phyloP scores from a whole-genome alignment of 2,888 invertebrate species.

The Harpalus rubripes region DNA sequence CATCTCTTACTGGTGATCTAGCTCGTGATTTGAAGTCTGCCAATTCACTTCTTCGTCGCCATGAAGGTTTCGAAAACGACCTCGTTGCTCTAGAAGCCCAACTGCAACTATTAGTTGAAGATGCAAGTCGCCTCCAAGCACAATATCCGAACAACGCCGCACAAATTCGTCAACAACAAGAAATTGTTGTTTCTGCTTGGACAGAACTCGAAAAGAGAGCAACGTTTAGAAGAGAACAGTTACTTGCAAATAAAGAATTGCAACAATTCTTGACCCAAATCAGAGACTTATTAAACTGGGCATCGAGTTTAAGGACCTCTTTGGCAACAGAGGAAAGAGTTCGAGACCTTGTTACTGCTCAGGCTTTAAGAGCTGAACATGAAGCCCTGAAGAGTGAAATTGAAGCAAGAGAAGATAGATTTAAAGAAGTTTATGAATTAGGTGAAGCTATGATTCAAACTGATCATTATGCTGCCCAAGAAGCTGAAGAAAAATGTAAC shows the following conservation, averaged over 20 bases:
- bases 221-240: conserved; percentile 87
- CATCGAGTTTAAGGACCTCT: conserved; percentile 86
- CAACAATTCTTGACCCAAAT: conserved; percentile 93
- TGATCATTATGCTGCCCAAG: conserved; percentile 88
- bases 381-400: conserved; percentile 91
- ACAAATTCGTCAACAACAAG: conserved; percentile 93
- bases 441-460: conserved; percentile 92
- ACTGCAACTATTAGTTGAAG: conserved; percentile 93
- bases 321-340: conserved; percentile 90
- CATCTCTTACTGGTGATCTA: conserved; percentile 88
- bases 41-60: conserved; percentile 88
- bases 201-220: conserved; percentile 90
- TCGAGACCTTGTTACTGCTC: conserved; percentile 89
- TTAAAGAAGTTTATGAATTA: conserved; percentile 85
- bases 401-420: conserved; percentile 91
- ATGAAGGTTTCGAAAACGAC: conserved; percentile 96
- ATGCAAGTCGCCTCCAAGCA: conserved; percentile 91
- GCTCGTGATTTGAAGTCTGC: conserved; percentile 93
- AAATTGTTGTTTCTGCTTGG: conserved; percentile 93
- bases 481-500: conserved; percentile 89
- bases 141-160: conserved; percentile 95
- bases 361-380: conserved; percentile 90
- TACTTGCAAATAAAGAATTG: conserved; percentile 92
- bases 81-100: conserved; percentile 95
- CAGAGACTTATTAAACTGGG: conserved; percentile 94